Evolutionary conservation across 92 coral and sea anemone genomes (phyloP), one percentile per base, ranked within the genome.

Genomic region (Phenganax marumi): DNA sequence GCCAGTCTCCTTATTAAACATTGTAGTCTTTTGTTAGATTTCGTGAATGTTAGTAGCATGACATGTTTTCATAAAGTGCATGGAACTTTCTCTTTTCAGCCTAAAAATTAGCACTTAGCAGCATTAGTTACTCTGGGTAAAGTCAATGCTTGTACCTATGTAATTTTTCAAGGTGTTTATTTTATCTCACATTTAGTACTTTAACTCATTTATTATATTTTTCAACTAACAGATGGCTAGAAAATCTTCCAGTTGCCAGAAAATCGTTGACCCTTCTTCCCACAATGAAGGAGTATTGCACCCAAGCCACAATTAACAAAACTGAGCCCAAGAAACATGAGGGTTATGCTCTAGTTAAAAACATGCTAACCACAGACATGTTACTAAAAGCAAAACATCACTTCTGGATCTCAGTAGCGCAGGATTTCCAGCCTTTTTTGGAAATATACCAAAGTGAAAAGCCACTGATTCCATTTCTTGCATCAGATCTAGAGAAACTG

Each of bases 241-340:
- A 89, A 81, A 91, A 91, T 54, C 86, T 91, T 58, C 64, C 82
- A 64, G 92, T 84, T 66, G 90, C 89, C 56, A 88, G 75, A 8
- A 89, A 87, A 79, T 91, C 96, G 61, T 73, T 89, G 66, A 85
- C 85, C 66, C 84, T 89, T 21, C 77, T 89, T 19, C 83, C 92
- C 50, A 63, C 21, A 57, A 55, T 91, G 19, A 85, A 73, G 79
- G 92, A 91, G 81, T 91, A 86, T 63, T 89, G 95, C 73, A 73
- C 77, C 18, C 87, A 91, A 76, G 90, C 90, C 52, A 74, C 71
- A 46, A 73, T 89, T 50, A n/a, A 54, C 57, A 89, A 87, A 72
- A 91, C 96, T 55, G 91, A 85, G 68, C 92, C 97, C 69, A 81
- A 91, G 80, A 85, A 89, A 61, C 97, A 87, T 83, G 97, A 85